Evolutionary conservation across 1,140 invertebrate species (phyloP).

Genomic region (Stratiolaelaps scimitus): DNA sequence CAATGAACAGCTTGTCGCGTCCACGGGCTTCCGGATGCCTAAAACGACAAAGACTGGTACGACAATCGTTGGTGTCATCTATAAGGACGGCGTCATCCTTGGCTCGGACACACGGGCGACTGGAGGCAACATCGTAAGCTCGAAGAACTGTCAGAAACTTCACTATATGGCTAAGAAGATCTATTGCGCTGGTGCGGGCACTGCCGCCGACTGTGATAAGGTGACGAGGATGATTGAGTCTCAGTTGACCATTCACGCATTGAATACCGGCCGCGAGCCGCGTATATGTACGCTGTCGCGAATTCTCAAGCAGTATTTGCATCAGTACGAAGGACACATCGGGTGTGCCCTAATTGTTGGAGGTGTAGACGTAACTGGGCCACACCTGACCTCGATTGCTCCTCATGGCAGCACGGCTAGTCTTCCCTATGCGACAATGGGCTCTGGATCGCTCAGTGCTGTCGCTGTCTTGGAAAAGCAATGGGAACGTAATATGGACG

Average conservation of each 20-base stretch:
- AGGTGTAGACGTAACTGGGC: conserved; percentile 72
- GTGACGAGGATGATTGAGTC: conserved; percentile 77
- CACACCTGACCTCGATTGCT: conserved; percentile 75
- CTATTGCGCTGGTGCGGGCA: conserved; percentile 80
- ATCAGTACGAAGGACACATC: conserved; percentile 84
- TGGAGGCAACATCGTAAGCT: conserved; percentile 82
- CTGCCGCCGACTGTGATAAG: conserved; percentile 92
- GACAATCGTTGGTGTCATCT: conserved; percentile 83
- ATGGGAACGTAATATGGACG: conserved; percentile 72
- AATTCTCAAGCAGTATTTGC: conserved; percentile 82
- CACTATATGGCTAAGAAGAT: conserved; percentile 88
- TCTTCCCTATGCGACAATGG: conserved; percentile 84
- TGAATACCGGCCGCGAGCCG: conserved; percentile 74
- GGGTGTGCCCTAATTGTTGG: conserved; percentile 87
- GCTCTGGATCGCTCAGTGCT: conserved; percentile 87
- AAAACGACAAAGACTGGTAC: conserved; percentile 95
- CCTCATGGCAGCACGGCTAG: conserved; percentile 88
- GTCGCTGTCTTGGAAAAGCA: conserved; percentile 87
- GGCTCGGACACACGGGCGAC: conserved; percentile 96
- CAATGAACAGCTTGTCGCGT: conserved; percentile 44
- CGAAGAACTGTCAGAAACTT: conserved; percentile 92
- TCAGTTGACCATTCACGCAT: conserved; percentile 74
- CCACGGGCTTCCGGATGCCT: conserved; percentile 43
- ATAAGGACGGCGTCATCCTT: conserved; percentile 87
- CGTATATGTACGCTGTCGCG: conserved; percentile 75